Evolutionary conservation across 2,888 invertebrate species (phyloP).

Genomic region (Cataglyphis rosenhaueri): DNA sequence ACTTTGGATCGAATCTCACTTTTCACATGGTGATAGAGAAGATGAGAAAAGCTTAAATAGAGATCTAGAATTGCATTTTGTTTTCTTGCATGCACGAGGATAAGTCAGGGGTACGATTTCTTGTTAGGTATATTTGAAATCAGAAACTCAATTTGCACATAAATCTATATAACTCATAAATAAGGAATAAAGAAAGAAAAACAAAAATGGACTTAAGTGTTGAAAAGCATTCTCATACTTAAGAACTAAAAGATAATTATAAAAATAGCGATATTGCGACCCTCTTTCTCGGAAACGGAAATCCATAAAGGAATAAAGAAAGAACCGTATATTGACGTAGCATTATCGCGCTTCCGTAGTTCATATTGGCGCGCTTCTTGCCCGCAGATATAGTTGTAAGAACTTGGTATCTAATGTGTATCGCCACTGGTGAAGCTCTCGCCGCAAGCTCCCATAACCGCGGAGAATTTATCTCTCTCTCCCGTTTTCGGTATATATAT

Average conservation of each 20-base stretch:
- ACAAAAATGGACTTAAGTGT: neutral
- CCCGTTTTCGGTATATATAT: neutral
- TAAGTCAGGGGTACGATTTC: too few species aligned
- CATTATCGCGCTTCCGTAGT: conserved; percentile 76
- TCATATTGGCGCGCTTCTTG: conserved; percentile 74
- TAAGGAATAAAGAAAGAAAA: neutral
- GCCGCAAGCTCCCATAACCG: conserved; percentile 74
- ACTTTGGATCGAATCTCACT: neutral
- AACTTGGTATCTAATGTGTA: conserved; percentile 81
- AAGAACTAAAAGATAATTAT: neutral
- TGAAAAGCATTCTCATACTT: neutral
- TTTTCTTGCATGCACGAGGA: too few species aligned
- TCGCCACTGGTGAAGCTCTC: conserved; percentile 76
- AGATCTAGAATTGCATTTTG: too few species aligned
- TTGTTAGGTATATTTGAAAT: too few species aligned
- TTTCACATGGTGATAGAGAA: too few species aligned
- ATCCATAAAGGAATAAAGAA: neutral
- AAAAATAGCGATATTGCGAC: neutral
- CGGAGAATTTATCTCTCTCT: conserved; percentile 60
- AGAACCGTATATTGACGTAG: conserved; percentile 47
- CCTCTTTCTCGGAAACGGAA: neutral
- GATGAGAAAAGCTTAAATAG: too few species aligned
- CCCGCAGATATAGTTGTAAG: conserved; percentile 75
- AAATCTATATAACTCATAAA: neutral
- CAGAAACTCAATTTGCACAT: neutral